Evolutionary conservation across 2,888 invertebrate genomes (phyloP).

Genomic region (Prenolepis imparis): DNA sequence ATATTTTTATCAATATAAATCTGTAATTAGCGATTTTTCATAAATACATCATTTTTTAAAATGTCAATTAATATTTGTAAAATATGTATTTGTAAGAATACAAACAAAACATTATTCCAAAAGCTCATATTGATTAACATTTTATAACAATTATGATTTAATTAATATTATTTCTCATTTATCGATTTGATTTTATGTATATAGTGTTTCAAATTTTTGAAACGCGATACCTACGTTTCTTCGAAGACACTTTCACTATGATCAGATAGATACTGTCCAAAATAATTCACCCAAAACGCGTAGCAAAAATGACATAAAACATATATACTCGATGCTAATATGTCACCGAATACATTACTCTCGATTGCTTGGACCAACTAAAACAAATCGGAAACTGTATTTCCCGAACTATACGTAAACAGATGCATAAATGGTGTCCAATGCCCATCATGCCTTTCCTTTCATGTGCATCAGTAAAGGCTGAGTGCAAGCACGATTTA

Average conservation of each 20-base stretch:
- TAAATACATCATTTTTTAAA: not conserved
- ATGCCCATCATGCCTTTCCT: not conserved
- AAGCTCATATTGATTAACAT: not conserved
- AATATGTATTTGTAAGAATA: not conserved
- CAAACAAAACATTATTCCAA: not conserved
- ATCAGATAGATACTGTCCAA: conserved; percentile 37
- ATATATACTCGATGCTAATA: conserved; percentile 1
- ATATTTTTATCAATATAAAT: not conserved
- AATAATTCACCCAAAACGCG: conserved; percentile 31
- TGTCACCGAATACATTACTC: not conserved
- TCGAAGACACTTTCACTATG: conserved; percentile 23
- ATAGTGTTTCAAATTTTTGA: not conserved
- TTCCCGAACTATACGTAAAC: not conserved
- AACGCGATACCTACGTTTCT: conserved; percentile 23
- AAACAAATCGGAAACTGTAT: not conserved
- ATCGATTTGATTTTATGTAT: not conserved
- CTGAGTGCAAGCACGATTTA: not conserved
- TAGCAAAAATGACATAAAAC: conserved; percentile 17
- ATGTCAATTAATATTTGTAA: not conserved
- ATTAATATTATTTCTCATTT: not conserved
- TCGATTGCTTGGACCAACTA: conserved; percentile 12
- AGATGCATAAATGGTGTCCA: conserved; percentile 2
- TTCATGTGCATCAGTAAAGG: not conserved
- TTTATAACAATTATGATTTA: not conserved
- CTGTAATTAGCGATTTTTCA: not conserved